Percentiles rank a stretch among this genome's conserved stretches.
phyloP scores from a whole-genome alignment of 2,888 invertebrate genomes.

The Parascotia fuliginaria region DNA sequence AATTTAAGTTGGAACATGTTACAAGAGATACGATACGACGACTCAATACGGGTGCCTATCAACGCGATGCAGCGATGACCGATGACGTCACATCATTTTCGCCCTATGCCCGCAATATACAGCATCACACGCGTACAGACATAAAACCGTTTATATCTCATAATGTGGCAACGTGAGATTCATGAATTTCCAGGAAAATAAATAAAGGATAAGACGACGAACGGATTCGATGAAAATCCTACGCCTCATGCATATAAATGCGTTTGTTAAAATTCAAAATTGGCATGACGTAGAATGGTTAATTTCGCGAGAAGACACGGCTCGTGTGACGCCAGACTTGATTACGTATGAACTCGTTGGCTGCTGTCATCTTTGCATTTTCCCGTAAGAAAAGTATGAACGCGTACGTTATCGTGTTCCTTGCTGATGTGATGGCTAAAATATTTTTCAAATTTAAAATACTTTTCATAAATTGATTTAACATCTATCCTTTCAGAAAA shows the following conservation, averaged over 20 bases:
- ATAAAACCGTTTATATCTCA: conserved; percentile 59
- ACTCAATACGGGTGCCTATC: conserved; percentile 15
- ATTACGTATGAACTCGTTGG: conserved; percentile 15
- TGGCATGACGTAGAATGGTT: conserved; percentile 44
- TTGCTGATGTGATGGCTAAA: background rate
- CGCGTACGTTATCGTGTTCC: background rate
- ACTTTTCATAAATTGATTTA: background rate
- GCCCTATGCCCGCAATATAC: conserved; percentile 19
- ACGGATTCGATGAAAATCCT: conserved; percentile 56
- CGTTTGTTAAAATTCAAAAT: conserved; percentile 64
- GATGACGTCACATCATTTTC: conserved; percentile 18
- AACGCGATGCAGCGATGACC: conserved; percentile 9
- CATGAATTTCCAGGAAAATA: conserved; percentile 60
- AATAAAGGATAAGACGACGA: conserved; percentile 55
- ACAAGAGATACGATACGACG: conserved; percentile 6
- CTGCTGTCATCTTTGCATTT: background rate
- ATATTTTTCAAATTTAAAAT: background rate
- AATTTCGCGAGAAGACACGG: conserved; percentile 32
- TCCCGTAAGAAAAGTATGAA: no score
- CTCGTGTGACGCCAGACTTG: conserved; percentile 9
- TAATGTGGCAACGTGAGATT: conserved; percentile 56
- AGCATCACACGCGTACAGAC: conserved; percentile 20
- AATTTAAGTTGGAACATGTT: background rate
- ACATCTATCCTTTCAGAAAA: no score
- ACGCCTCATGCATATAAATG: conserved; percentile 68